Evolutionary conservation across 2,113 vertebrate genomes (phyloP), one percentile per base, ranked within the genome.

Genomic region (Menura novaehollandiae): DNA sequence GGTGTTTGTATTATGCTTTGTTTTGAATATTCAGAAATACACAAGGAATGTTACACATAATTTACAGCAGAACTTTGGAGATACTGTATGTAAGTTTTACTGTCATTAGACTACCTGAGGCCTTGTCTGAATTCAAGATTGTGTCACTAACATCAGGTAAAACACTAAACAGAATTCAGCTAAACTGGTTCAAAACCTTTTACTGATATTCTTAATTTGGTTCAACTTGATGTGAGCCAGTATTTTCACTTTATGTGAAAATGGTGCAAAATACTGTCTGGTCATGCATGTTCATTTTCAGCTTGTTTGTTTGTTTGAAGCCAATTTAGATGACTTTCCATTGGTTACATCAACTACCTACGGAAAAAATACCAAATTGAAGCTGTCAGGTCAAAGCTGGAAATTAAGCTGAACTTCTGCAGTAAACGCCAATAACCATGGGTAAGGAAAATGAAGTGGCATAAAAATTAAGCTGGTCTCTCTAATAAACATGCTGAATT

Each of bases 31-130:
- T 85, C n/a, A 68, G 64, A 85, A 69, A 78, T 55, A 52, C 0
- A 56, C 0, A 56, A 32, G 27, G 30, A 74, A 78, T 10, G 13
- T 46, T 56, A 55, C 3, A 2, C 0, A 0, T 39, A 13, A 24
- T 52, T 66, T 46, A 80, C 4, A 32, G 19, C 32, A 91, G 72
- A 83, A 58, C 16, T 46, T 39, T 15, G 13, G 15, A 75, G 27
- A 32, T 15, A 30, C 1, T 85, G 11, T 51, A 49, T 44, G 1
- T 33, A 47, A 49, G 8, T 56, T 82, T 66, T 66, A 23, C 18
- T 43, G 68, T n/a, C n/a, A 46, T 37, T 55, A 39, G 24, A 66
- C 8, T 7, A 56, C 37, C 9, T 11, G 10, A 74, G 23, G 27
- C 22, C 12, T 71, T 73, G 15, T 49, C 27, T 80, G 53, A 79